A percentile compares a stretch with the other conserved stretches of the same genome.
These are phyloP conservation scores for Dioctria linearis DNA, from an alignment of 2,888 invertebrate species.

Conservation along the genomic window DNA sequence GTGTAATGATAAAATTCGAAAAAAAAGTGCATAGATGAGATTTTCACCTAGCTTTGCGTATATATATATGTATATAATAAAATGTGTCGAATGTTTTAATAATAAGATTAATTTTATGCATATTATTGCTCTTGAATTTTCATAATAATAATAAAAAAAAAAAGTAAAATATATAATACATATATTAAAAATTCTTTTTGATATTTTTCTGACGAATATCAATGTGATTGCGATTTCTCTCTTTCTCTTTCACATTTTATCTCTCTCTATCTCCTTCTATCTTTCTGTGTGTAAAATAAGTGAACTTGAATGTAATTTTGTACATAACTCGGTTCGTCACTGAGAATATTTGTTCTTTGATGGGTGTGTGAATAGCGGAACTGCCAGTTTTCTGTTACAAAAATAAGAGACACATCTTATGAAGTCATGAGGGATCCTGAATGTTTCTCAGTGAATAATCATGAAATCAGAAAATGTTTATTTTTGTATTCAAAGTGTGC, in stretches of 20 bases:
- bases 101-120: background rate
- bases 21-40: too few species aligned
- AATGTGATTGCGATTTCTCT: too few species aligned
- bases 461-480: conserved; percentile 46
- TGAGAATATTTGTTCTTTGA: background rate
- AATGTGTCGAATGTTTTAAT: conserved; percentile 18
- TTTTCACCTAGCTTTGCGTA: too few species aligned
- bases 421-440: conserved; percentile 4
- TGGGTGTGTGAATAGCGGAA: conserved; percentile 10
- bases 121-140: background rate
- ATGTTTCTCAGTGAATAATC: conserved; percentile 35
- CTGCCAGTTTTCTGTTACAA: conserved; percentile 29
- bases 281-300: conserved; percentile 1
- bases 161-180: too few species aligned
- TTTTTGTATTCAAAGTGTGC: conserved; percentile 33
- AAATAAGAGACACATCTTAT: conserved; percentile 43
- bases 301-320: conserved; percentile 37
- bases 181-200: too few species aligned
- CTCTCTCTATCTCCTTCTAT: too few species aligned
- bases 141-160: too few species aligned
- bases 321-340: background rate
- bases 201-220: too few species aligned
- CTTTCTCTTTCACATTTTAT: too few species aligned
- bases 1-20: too few species aligned
- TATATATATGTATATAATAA: too few species aligned